Conservation (phyloP, 2,888 invertebrate species). For the Abscondita cerata region DNA sequence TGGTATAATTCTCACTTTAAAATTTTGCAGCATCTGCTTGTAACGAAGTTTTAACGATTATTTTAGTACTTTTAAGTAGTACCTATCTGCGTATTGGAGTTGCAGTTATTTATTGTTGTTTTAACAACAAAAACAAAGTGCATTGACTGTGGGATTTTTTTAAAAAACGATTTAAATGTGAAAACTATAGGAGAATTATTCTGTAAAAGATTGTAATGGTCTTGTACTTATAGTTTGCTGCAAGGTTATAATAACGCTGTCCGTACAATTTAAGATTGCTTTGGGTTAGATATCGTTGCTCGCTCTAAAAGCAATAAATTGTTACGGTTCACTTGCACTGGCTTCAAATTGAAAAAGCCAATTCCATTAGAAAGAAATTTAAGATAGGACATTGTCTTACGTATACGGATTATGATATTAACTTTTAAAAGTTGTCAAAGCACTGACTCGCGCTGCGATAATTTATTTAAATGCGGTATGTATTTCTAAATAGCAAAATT, state of each 20-base stretch:
- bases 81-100: too few relatives aligned
- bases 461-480: neutral
- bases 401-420: slow-evolving; percentile 29
- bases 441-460: neutral
- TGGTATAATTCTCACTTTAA: slow-evolving; percentile 33
- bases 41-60: slow-evolving; percentile 15
- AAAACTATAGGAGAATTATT: slow-evolving; percentile 16
- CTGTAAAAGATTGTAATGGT: slow-evolving; percentile 19
- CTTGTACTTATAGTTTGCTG: slow-evolving; percentile 8
- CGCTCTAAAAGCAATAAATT: slow-evolving; percentile 30
- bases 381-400: slow-evolving; percentile 29
- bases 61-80: slow-evolving; percentile 9
- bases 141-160: slow-evolving; percentile 1
- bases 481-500: slow-evolving; percentile 19
- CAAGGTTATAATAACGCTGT: slow-evolving; percentile 26
- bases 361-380: slow-evolving; percentile 29
- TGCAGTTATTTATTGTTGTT: too few relatives aligned
- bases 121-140: neutral
- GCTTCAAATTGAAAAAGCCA: slow-evolving; percentile 33
- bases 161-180: neutral
- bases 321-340: slow-evolving; percentile 31
- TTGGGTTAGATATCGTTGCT: slow-evolving; percentile 29
- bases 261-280: slow-evolving; percentile 32
- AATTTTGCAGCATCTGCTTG: slow-evolving; percentile 24
- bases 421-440: slow-evolving; percentile 12